Evolutionary conservation across 2,113 vertebrate species (phyloP).

Genomic region (Mixornis gularis): DNA sequence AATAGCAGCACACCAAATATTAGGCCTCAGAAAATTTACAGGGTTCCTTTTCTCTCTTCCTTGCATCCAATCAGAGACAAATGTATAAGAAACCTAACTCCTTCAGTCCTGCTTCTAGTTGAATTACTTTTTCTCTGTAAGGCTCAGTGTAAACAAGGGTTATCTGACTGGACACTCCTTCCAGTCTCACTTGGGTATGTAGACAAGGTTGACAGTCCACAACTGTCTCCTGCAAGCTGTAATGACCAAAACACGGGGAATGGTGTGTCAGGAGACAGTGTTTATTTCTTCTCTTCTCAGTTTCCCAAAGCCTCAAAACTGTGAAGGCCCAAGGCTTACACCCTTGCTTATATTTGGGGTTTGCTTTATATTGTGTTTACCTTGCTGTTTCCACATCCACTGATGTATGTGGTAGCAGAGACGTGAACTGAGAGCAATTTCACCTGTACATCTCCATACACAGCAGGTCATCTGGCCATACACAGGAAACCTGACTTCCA

Average conservation of each 20-base stretch:
- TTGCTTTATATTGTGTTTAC: neutral
- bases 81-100: neutral
- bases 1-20: neutral
- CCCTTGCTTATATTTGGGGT: neutral
- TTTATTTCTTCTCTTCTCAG: neutral
- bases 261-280: neutral
- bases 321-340: neutral
- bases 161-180: neutral
- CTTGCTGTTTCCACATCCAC: neutral
- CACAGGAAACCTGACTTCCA: neutral
- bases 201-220: neutral
- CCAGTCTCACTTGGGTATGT: neutral
- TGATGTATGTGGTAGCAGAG: neutral
- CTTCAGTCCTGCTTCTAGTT: neutral
- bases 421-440: neutral
- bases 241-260: rapidly evolving
- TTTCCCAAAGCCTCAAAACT: neutral
- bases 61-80: neutral
- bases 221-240: neutral
- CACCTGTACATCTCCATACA: neutral
- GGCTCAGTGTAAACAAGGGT: neutral
- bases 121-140: neutral
- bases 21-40: neutral
- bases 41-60: neutral
- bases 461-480: neutral